Evolutionary conservation across 2,797 vertebrate species (phyloP).

Genomic region (Gorsachius magnificus): DNA sequence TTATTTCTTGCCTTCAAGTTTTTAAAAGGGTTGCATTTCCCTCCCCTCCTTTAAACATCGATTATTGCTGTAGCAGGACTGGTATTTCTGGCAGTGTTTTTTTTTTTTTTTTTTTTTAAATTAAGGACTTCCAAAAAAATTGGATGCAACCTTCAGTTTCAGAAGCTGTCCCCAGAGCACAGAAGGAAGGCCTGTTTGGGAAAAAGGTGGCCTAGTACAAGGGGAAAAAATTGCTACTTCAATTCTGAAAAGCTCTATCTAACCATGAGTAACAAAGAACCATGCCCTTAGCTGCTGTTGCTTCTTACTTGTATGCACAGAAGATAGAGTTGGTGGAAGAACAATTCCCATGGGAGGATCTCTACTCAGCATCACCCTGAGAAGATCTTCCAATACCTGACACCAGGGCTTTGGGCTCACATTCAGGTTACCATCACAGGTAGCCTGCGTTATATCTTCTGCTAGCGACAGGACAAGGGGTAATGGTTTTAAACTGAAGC

Average conservation of each 20-base stretch:
- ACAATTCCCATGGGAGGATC: not conserved
- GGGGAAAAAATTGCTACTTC: not conserved
- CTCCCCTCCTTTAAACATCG: not conserved
- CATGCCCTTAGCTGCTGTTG: not conserved
- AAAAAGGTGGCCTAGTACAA: not conserved
- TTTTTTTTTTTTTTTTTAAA: too few species aligned
- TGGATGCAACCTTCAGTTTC: not conserved
- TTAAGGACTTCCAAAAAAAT: not conserved
- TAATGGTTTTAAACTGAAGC: too few species aligned
- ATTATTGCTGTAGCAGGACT: not conserved
- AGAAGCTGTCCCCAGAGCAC: not conserved
- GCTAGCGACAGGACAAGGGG: too few species aligned
- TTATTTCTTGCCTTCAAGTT: not conserved
- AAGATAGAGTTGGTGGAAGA: not conserved
- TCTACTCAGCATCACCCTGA: not conserved
- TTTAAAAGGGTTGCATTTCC: not conserved
- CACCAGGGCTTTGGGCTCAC: not conserved
- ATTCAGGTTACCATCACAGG: rapidly evolving
- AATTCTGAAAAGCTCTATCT: not conserved
- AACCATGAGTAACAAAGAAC: not conserved
- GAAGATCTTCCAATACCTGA: not conserved
- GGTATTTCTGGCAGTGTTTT: not conserved
- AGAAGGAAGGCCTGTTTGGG: not conserved
- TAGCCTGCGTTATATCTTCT: not conserved
- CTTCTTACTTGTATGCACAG: not conserved